Evolutionary conservation across 2,888 invertebrate species (phyloP), one percentile per base, ranked within the genome.

Genomic region (Congeria kusceri): DNA sequence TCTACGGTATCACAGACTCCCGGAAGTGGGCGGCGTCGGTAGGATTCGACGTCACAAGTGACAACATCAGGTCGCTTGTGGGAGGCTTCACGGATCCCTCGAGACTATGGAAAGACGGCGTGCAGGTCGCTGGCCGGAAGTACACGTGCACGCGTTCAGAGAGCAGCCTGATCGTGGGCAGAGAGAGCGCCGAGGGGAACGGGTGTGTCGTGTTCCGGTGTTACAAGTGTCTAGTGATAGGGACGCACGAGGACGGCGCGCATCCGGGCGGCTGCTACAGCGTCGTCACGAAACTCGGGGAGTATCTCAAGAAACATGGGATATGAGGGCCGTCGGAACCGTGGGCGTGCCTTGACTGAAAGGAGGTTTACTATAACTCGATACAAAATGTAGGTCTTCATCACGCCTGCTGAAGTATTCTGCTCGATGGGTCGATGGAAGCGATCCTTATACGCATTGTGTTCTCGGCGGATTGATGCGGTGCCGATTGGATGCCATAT

Each of bases 181-280:
- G 87, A 3, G 85, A 88, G 56, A 82, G 85, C 28, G 63, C 84
- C 11, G 84, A 83, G 1, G 88, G 87, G 13, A 59, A 68, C n/a
- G 90, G 89, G 11, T 89, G 89, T 77, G 81, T 89, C 23, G 63
- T 89, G 15, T 89, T 83, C 47, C 77, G 64, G 65, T 88, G 88
- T 70, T 81, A 85, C 53, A 84, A 86, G 47, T 88, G 88, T 78
- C 46, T 89, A 20, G 59, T 89, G 20, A 79, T 87, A 4, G 89
- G 85, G 15, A 79, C 88, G 7, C 88, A 90, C 61, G 87, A 87
- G 67, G 88, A 87, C 15, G 87, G 86, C 0, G 88, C 84, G 5
- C 87, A 86, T 39, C 88, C 89, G 0, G 89, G 90, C 9, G 87
- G 87, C 9, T 88, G 89, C 68, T 84, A 83, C 74, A 86, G 80